These are phyloP conservation scores for Rhinichthys osculus DNA, from an alignment of 2,797 vertebrate genomes.

Conservation along the genomic window DNA sequence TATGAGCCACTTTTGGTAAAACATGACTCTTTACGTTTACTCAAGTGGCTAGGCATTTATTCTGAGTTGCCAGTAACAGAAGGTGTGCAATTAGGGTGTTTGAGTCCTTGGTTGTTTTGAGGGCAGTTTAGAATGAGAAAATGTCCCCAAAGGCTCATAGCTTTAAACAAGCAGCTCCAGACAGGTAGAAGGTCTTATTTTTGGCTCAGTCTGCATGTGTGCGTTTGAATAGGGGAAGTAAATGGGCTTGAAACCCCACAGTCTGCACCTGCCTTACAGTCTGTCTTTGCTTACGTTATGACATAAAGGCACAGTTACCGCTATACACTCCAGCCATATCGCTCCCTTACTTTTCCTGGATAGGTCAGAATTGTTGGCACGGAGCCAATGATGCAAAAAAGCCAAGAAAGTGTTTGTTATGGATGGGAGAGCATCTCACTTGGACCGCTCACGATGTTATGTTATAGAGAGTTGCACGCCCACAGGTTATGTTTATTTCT, in stretches of 20 bases:
- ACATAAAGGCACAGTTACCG: conserved; percentile 42
- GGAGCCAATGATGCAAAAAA: conserved; percentile 18
- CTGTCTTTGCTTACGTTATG: conserved; percentile 59
- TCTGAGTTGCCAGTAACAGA: conserved; percentile 31
- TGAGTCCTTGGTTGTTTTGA: conserved; percentile 36
- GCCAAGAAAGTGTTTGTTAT: conserved; percentile 10
- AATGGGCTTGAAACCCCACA: conserved; percentile 61
- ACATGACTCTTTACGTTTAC: conserved; percentile 5
- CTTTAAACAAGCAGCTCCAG: conserved; percentile 24
- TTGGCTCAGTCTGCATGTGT: conserved; percentile 27
- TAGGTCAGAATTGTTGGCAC: conserved; percentile 22
- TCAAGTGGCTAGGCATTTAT: conserved; percentile 17
- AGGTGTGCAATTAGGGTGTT: conserved; percentile 33
- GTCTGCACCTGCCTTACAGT: conserved; percentile 67
- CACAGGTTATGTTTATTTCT: conserved; percentile 32
- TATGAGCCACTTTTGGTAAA: conserved; percentile 13
- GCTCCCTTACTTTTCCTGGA: conserved; percentile 9
- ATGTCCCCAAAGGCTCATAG: conserved; percentile 30
- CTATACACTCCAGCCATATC: conserved; percentile 15
- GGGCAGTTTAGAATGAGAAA: conserved; percentile 30
- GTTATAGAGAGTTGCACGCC: conserved; percentile 10
- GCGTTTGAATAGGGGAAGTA: conserved; percentile 63
- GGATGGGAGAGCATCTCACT: conserved; percentile 19
- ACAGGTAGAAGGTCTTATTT: conserved; percentile 44
- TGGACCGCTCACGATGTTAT: background rate